phyloP scores from a whole-genome alignment of 1,140 invertebrate species.

The Dendrolimus kikuchii region DNA sequence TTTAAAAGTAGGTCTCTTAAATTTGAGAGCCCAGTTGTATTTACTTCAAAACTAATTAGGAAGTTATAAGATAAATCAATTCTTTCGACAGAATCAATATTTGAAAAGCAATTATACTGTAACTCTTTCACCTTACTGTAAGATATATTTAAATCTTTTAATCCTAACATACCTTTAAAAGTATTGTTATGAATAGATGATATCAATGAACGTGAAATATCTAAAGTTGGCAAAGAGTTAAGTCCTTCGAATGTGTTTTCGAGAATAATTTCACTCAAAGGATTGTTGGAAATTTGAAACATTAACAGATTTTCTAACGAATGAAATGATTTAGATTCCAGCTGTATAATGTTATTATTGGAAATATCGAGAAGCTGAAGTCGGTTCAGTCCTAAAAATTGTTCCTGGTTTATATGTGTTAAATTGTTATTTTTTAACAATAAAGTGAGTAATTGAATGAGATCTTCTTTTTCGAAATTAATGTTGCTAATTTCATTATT shows the following conservation, averaged over 20 bases:
- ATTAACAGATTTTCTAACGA: constrained; percentile 20
- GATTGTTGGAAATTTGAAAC: constrained; percentile 36
- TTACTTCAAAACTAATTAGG: constrained; percentile 27
- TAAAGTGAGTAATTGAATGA: constrained; percentile 21
- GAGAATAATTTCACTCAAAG: constrained; percentile 23
- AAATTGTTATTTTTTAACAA: constrained; percentile 28
- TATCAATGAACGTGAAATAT: constrained; percentile 30
- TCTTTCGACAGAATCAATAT: constrained; percentile 24
- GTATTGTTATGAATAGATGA: constrained; percentile 31
- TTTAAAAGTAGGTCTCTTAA: constrained; percentile 28
- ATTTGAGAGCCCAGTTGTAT: constrained; percentile 26
- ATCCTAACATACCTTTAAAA: constrained; percentile 34
- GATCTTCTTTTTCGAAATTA: constrained; percentile 28
- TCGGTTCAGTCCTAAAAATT: constrained; percentile 21
- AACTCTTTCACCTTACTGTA: constrained; percentile 26
- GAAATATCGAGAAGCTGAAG: constrained; percentile 41
- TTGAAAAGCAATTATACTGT: constrained; percentile 33
- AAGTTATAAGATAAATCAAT: constrained; percentile 45
- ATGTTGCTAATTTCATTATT: constrained; percentile 30
- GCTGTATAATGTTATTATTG: constrained; percentile 32
- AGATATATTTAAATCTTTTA: constrained; percentile 39
- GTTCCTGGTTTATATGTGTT: constrained; percentile 18
- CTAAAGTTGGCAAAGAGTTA: constrained; percentile 27
- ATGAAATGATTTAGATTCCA: constrained; percentile 31
- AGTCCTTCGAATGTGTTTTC: constrained; percentile 33